Percentiles rank a stretch among this genome's conserved stretches.
These are phyloP conservation scores for Caracal caracal DNA, from an alignment of 2,113 vertebrate species.

Conservation along the genomic window DNA sequence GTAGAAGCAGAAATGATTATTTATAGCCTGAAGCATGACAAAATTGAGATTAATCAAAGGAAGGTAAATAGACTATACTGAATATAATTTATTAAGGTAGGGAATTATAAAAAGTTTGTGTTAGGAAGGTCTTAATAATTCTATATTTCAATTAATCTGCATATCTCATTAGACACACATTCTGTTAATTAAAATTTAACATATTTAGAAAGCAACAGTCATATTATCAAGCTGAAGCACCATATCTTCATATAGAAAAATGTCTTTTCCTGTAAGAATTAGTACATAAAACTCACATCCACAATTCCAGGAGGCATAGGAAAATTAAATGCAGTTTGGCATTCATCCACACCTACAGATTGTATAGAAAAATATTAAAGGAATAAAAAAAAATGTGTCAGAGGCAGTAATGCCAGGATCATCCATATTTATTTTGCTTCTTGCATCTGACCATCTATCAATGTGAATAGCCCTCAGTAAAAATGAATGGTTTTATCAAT, in stretches of 20 bases:
- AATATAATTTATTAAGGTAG: slow-evolving; percentile 47
- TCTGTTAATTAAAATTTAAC: slow-evolving; percentile 33
- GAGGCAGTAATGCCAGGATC: slow-evolving; percentile 16
- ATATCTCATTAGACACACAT: slow-evolving; percentile 49
- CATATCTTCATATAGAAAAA: slow-evolving; percentile 40
- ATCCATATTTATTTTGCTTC: slow-evolving; percentile 60
- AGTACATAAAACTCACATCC: slow-evolving; percentile 24
- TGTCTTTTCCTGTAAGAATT: slow-evolving; percentile 40
- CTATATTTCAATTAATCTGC: slow-evolving; percentile 47
- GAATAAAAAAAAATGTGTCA: slow-evolving; percentile 46
- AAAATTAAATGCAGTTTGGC: slow-evolving; percentile 50
- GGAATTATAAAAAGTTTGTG: slow-evolving; percentile 42
- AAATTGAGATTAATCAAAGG: slow-evolving; percentile 53
- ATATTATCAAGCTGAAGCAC: slow-evolving; percentile 11
- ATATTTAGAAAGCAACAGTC: slow-evolving; percentile 38
- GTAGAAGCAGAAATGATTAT: slow-evolving; percentile 30
- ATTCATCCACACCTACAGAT: neutral
- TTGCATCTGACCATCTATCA: slow-evolving; percentile 19
- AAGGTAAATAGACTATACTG: slow-evolving; percentile 1
- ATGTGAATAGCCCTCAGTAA: neutral
- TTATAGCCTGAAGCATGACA: slow-evolving; percentile 24
- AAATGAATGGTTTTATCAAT: slow-evolving; percentile 57
- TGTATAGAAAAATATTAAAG: slow-evolving; percentile 58
- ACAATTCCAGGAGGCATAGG: neutral
- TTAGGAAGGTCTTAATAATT: slow-evolving; percentile 57